These are phyloP conservation scores for Parelbella ahira DNA, from an alignment of 2,888 invertebrate genomes.

Conservation along the genomic window DNA sequence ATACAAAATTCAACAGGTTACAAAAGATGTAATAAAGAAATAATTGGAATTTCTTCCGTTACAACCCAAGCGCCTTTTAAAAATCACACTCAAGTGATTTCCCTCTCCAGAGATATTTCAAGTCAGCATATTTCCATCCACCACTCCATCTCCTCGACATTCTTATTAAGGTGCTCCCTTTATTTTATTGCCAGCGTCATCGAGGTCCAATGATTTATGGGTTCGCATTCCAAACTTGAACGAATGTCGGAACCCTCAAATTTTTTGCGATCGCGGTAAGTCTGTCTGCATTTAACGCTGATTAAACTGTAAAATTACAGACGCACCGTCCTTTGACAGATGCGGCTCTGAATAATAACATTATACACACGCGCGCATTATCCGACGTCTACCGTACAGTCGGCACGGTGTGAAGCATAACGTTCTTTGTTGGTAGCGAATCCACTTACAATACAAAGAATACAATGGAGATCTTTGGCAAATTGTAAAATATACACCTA, in stretches of 20 bases:
- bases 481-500: slow-evolving; percentile 79
- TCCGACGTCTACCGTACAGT: slow-evolving; percentile 35
- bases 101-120: slow-evolving; percentile 22
- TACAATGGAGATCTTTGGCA: slow-evolving; percentile 74
- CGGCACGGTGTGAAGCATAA: slow-evolving; percentile 65
- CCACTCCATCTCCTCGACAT: slow-evolving; percentile 32
- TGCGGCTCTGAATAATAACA: slow-evolving; percentile 56
- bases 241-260: slow-evolving; percentile 48
- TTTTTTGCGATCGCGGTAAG: slow-evolving; percentile 59
- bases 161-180: slow-evolving; percentile 33
- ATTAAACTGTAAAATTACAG: slow-evolving; percentile 80
- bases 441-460: slow-evolving; percentile 73
- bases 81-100: slow-evolving; percentile 25
- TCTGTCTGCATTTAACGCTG: slow-evolving; percentile 77
- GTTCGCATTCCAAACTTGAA: slow-evolving; percentile 52
- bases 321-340: slow-evolving; percentile 76
- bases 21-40: slow-evolving; percentile 9
- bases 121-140: slow-evolving; percentile 28
- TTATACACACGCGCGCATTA: slow-evolving; percentile 61
- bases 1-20: slow-evolving; percentile 11
- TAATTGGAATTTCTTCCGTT: slow-evolving; percentile 7
- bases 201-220: slow-evolving; percentile 68
- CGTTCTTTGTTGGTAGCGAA: slow-evolving; percentile 58
- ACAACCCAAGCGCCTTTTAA: slow-evolving; percentile 14
- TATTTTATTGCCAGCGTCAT: slow-evolving; percentile 53